Evolutionary conservation across 2,888 invertebrate genomes (phyloP), one percentile per base, ranked within the genome.

Genomic region (Netelia fuscicornis): DNA sequence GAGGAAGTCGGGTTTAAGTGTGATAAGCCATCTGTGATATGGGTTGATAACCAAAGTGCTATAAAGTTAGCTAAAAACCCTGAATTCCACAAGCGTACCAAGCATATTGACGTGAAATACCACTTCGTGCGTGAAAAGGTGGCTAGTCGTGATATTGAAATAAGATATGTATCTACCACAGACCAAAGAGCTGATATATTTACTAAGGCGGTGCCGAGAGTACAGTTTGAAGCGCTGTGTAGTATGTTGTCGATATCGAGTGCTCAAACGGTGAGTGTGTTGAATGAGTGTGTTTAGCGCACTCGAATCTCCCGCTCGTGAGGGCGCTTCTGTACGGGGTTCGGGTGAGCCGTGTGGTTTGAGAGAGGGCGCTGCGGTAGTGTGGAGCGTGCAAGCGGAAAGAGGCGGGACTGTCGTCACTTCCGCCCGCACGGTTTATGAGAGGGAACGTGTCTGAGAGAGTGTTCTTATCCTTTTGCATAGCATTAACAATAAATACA

Each of bases 1-100:
- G 20, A 52, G 23, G 87, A 84, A 44, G 72, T 88, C 48, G 84
- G 82, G 1, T 42, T 78, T 8, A 58, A 67, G 8, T 78, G 81
- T 65, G 67, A 83, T 2, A 77, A 80, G n/a, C 81, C 85, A 8
- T 79, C 86, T 3, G 30, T 56, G n/a, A 74, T 87, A 8, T 85
- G 25, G 48, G 82, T 83, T 10, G 89, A 89, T 56, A 90, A 89
- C 75, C 84, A 83, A 8, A 88, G 87, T 48, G 86, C 88, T 3
- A 86, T 89, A 5, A 76, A 74, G 20, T 68, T 83, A 48, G 64
- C 60, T 10, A 75, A 75, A 17, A 83, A 79, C 11, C 83, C 74
- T 1, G 79, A 83, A 54, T 80, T 74, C 30, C 83, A 79, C 23
- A 75, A 80, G 54, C 62, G 87, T 1, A 77, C 88, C 0, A 90